Evolutionary conservation across 37 sponge, comb jelly and placozoan genomes (phyloP), one percentile per base, ranked within the genome.

Genomic region (Ephydatia muelleri): DNA sequence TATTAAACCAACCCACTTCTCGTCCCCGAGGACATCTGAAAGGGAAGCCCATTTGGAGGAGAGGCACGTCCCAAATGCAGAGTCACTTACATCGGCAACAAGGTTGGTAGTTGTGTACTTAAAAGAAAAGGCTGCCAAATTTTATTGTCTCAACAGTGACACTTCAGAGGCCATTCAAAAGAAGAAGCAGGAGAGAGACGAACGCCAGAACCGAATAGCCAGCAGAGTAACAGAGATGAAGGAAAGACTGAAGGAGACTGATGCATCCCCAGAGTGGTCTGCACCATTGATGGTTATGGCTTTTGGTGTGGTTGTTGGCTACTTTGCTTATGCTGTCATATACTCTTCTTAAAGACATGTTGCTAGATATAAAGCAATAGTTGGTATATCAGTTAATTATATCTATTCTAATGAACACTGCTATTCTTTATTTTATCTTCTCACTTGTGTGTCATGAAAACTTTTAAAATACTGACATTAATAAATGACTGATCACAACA

Each of bases 251-350:
- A 76, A 47, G 49, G 82, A 80, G n/a, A 75, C 69, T 69, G 75
- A 26, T 2, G 36, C 36, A 5, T 38, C 75, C 8, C 23, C 75
- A 26, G 36, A 75, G 38, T 38, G 33, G 38, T 87, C 88, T 25
- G 70, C 82, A 16, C 82, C 88, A 9, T 87, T 76, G 82, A 49
- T 87, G 38, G 29, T 87, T 2, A 38, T 87, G 12, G 88, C 82
- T 14, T 87, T 87, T 70, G 77, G 65, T 16, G 77, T 82, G 8
- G 68, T 87, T 69, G 57, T 87, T 5, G 88, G 88, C 12, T 87
- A 87, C 65, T 87, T 82, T 75, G 82, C 75, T 16, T 87, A 87
- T 57, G 57, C 57, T 5, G 57, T 57, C 57, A 57, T 57, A 14
- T 57, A 57, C 57, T 57, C 57, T 4, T 57, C 47, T 43, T 43